Evolutionary conservation across 2,113 vertebrate genomes (phyloP).

Genomic region (Procavia capensis): DNA sequence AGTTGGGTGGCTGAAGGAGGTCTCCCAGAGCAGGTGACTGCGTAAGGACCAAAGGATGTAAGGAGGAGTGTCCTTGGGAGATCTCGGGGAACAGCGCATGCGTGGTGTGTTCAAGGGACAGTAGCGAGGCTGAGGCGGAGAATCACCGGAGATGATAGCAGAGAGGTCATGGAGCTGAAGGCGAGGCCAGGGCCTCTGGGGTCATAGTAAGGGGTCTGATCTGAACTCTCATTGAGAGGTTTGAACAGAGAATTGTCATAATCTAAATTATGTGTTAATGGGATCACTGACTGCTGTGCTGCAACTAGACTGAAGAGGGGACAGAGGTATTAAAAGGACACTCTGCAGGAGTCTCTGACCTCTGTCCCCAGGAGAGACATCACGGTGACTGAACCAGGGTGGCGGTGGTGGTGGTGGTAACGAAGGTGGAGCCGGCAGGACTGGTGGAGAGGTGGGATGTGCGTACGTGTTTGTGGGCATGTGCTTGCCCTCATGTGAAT

Average conservation of each 20-base stretch:
- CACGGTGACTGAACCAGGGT: not conserved
- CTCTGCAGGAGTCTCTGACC: not conserved
- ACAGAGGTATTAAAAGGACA: not conserved
- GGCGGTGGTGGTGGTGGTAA: not conserved
- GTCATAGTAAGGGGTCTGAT: not conserved
- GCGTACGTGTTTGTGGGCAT: not conserved
- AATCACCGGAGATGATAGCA: not conserved
- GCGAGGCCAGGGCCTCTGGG: not conserved
- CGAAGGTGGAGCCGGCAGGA: not conserved
- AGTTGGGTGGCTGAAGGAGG: not conserved
- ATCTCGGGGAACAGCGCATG: not conserved
- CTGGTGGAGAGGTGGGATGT: not conserved
- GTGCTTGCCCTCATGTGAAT: not conserved
- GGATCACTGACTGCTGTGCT: not conserved
- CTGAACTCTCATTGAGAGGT: not conserved
- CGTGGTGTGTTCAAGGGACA: not conserved
- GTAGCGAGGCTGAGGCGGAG: not conserved
- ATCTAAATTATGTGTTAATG: not conserved
- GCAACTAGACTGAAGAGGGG: not conserved
- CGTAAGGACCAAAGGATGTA: not conserved
- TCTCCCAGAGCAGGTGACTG: not conserved
- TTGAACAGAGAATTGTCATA: not conserved
- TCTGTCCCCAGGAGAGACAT: not conserved
- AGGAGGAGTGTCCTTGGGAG: not conserved
- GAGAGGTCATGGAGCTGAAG: not conserved